A percentile compares a stretch with the other conserved stretches of the same genome.
Conservation (phyloP, 2,888 invertebrate species). For the Ormyrus nitidulus region DNA sequence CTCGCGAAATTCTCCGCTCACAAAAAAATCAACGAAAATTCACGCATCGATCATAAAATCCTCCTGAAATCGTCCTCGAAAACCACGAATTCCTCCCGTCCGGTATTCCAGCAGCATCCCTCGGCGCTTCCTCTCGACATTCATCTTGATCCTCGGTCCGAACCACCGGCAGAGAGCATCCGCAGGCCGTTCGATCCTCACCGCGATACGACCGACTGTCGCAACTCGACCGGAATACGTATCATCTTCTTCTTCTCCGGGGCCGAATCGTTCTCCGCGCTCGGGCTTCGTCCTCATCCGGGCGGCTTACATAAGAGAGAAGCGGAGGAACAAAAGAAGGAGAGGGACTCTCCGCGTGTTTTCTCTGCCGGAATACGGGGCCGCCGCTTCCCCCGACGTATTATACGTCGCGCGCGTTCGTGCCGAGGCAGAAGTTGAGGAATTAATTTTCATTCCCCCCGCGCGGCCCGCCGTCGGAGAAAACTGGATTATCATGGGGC, state of each 20-base stretch:
- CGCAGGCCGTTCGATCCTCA: slow-evolving; percentile 68
- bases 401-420: background rate
- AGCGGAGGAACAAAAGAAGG: slow-evolving; percentile 10
- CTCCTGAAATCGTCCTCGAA: too few species aligned
- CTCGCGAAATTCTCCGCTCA: too few species aligned
- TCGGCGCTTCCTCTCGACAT: background rate
- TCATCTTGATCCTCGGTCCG: background rate
- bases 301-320: slow-evolving; percentile 47
- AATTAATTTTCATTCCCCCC: slow-evolving; percentile 13
- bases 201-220: slow-evolving; percentile 67
- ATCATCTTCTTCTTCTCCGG: slow-evolving; percentile 29
- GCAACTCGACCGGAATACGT: slow-evolving; percentile 72
- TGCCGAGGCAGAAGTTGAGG: background rate
- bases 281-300: too few species aligned
- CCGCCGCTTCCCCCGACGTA: background rate
- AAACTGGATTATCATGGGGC: slow-evolving; percentile 26
- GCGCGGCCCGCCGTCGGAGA: background rate
- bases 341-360: slow-evolving; percentile 5
- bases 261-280: background rate
- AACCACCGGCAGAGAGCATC: background rate
- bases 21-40: too few species aligned
- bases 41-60: too few species aligned
- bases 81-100: too few species aligned
- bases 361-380: background rate
- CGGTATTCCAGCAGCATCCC: background rate